Evolutionary conservation across 2,888 invertebrate species (phyloP), one percentile per base, ranked within the genome.

Genomic region (Heliconius cydno): DNA sequence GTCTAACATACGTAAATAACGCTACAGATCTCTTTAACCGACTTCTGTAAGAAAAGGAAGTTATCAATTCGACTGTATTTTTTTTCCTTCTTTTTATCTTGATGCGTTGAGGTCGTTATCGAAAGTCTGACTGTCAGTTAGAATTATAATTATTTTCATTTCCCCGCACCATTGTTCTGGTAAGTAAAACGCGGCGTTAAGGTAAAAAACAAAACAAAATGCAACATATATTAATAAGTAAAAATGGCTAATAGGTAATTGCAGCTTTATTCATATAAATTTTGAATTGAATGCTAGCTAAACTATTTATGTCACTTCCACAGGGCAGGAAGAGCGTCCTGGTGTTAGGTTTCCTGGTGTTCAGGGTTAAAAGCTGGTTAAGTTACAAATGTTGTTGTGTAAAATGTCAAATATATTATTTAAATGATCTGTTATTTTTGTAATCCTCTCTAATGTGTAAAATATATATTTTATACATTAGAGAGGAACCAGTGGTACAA

Each of bases 311-410:
- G 75, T 75, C 75, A 75, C 28, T 38, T 66, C 60, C 73, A 60
- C 46, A 65, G 25, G 28, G n/a, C 75, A 38, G 75, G 75, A 75
- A 75, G 75, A 75, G 65, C 75, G 75, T 75, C 75, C 75, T 66
- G 75, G 75, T 75, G 65, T 75, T 46, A 46, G 19, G 65, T 75
- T 75, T 65, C 75, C 46, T 30, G 41, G 41, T 75, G 65, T 75
- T 66, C 75, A 75, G 38, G 75, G 75, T 75, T 75, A 75, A 70
- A 70, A 73, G 73, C 73, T 73, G 25, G 22, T 13, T 73, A 57
- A 73, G 60, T 38, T 60, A 34, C 73, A 60, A 38, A 34, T 60
- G 19, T 25, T n/a, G 13, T 60, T 9, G 73, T 38, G 7, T 38
- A 34, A 15, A 38, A 60, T 60, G 60, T 9, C 9, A 9, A 15